Conservation (phyloP, 1,140 invertebrate genomes). For the Conus ventricosus region DNA sequence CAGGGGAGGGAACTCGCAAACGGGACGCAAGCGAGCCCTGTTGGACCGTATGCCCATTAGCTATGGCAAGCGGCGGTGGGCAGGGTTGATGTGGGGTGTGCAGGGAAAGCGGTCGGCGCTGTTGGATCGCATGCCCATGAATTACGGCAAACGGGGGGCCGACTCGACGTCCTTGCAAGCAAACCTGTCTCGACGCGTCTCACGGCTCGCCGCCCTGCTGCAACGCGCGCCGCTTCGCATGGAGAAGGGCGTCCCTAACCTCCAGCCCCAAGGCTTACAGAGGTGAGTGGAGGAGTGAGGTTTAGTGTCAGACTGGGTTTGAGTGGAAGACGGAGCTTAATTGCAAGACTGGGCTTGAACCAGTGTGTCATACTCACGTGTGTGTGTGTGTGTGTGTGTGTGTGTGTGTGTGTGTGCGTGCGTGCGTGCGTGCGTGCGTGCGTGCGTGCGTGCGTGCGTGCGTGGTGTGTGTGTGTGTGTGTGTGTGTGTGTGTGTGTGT, state of each 20-base stretch:
- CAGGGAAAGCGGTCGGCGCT: neutral
- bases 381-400: too few relatives aligned
- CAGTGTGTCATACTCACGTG: too few relatives aligned
- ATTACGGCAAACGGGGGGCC: neutral
- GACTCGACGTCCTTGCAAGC: neutral
- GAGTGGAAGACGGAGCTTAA: too few relatives aligned
- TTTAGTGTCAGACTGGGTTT: too few relatives aligned
- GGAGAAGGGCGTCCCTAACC: neutral
- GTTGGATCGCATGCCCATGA: constrained; percentile 27
- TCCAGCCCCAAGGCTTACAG: neutral
- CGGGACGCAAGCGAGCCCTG: neutral
- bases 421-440: too few relatives aligned
- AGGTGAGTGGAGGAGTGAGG: neutral
- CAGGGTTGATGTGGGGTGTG: neutral
- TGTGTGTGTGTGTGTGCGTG: too few relatives aligned
- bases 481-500: too few relatives aligned
- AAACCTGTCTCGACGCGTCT: neutral
- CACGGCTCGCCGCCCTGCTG: neutral
- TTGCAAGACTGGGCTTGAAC: too few relatives aligned
- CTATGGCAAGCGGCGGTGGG: constrained; percentile 3
- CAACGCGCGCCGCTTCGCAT: neutral
- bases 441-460: too few relatives aligned
- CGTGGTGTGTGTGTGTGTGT: too few relatives aligned
- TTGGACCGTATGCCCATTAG: constrained; percentile 32
- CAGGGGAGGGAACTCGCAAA: neutral